Evolutionary conservation across 2,113 vertebrate species (phyloP), one percentile per base, ranked within the genome.

Genomic region (Platysternon megacephalum): DNA sequence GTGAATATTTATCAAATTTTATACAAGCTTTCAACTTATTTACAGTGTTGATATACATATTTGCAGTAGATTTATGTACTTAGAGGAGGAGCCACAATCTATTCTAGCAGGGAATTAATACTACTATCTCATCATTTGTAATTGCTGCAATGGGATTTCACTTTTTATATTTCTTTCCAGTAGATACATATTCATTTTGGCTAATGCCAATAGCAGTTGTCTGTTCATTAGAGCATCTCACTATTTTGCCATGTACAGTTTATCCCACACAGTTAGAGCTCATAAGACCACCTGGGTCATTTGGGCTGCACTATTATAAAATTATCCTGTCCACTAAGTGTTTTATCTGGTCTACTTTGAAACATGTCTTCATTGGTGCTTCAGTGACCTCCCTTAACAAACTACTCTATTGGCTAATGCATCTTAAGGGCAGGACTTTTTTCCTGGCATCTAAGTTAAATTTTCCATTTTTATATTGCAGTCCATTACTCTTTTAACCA

Each of bases 261-360:
- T 92, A 88, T 78, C 12, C 44, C 53, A 83, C 26, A 53, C 65
- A n/a, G 51, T 86, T 44, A 85, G 78, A 80, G 39, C 84, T 92
- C 85, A 91, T 88, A 53, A 95, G 42, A 92, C 49, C 32, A 39
- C 8, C 65, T 52, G n/a, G 46, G 80, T 83, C 22, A 79, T 93
- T 90, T 80, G 82, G 53, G 44, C 53, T 93, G n/a, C 35, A 42
- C 52, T 92, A 1, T 82, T 92, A 93, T 79, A 91, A 90, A 82
- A 72, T 80, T 81, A 95, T 95, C 58, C 52, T 85, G 88, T 85
- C 46, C 56, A 79, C 65, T 84, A 93, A 95, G 56, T 94, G 53
- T 88, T 93, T 95, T 79, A 96, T 85, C 92, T 90, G 65, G 4
- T 85, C 58, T 94, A 2, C 90, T 95, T 88, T 87, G 19, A 84